Evolutionary conservation across 2,888 invertebrate genomes (phyloP).

Genomic region (Harmothoe impar): DNA sequence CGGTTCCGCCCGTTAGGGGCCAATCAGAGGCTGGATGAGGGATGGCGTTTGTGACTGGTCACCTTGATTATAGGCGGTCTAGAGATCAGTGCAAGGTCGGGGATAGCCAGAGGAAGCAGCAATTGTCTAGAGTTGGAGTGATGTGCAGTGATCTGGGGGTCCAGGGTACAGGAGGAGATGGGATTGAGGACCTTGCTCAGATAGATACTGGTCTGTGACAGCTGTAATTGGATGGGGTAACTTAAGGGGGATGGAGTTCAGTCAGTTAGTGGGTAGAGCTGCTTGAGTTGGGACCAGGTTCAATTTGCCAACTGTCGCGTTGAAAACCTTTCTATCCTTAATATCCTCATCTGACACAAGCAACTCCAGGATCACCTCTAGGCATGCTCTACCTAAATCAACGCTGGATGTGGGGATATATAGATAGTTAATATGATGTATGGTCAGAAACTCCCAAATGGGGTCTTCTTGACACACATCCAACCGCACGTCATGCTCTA

Average conservation of each 20-base stretch:
- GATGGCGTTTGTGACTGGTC: background rate
- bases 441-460: too few relatives aligned
- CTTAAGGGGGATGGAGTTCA: background rate
- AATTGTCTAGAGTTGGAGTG: background rate
- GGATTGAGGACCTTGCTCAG: background rate
- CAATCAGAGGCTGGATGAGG: constrained; percentile 12
- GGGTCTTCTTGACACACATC: background rate
- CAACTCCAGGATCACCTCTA: too few relatives aligned
- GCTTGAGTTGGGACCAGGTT: background rate
- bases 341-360: too few relatives aligned
- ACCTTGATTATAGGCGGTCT: background rate
- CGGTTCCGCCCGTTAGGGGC: background rate
- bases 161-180: background rate
- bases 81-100: background rate
- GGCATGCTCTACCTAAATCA: too few relatives aligned
- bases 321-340: too few relatives aligned
- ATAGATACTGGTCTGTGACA: background rate
- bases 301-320: too few relatives aligned
- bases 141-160: background rate
- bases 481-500: background rate
- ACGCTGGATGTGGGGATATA: too few relatives aligned
- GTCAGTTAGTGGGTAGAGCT: background rate
- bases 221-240: background rate
- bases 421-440: too few relatives aligned
- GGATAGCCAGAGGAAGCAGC: background rate